Percentiles rank a stretch among this genome's conserved stretches.
These are phyloP conservation scores for Halcyon smyrnensis DNA, from an alignment of 2,797 vertebrate species.

Conservation along the genomic window DNA sequence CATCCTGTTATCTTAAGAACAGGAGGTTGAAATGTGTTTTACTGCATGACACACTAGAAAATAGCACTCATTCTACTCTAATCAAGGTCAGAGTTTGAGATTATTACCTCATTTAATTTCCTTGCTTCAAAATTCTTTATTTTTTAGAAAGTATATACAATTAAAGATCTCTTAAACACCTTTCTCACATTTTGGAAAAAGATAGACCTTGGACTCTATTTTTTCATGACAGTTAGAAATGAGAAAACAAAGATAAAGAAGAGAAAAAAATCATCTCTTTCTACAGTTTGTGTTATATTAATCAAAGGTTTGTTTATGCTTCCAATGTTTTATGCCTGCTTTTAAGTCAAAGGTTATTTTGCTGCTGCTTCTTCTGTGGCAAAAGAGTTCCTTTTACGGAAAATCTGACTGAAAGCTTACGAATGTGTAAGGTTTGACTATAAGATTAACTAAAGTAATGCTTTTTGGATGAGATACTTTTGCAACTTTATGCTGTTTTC, in stretches of 20 bases:
- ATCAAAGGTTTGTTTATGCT: not conserved
- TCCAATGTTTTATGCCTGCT: not conserved
- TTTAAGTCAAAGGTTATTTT: conserved; percentile 7
- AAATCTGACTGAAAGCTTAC: not conserved
- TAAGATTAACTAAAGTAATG: not conserved
- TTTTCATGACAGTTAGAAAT: not conserved
- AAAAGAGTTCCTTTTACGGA: not conserved
- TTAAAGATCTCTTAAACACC: not conserved
- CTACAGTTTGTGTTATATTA: not conserved
- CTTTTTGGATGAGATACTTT: not conserved
- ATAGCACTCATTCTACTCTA: not conserved
- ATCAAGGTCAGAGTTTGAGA: not conserved
- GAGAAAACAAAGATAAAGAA: not conserved
- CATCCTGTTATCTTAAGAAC: not conserved
- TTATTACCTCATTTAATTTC: not conserved
- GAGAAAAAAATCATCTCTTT: not conserved
- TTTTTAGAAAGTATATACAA: not conserved
- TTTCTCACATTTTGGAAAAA: not conserved
- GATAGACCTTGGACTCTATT: not conserved
- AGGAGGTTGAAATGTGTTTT: not conserved
- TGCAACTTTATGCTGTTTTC: not conserved
- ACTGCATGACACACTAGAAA: not conserved
- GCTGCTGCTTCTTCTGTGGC: not conserved
- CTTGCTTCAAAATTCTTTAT: not conserved
- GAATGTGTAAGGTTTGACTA: not conserved